Evolutionary conservation across 2,888 invertebrate species (phyloP).

Genomic region (Pammene aurita): DNA sequence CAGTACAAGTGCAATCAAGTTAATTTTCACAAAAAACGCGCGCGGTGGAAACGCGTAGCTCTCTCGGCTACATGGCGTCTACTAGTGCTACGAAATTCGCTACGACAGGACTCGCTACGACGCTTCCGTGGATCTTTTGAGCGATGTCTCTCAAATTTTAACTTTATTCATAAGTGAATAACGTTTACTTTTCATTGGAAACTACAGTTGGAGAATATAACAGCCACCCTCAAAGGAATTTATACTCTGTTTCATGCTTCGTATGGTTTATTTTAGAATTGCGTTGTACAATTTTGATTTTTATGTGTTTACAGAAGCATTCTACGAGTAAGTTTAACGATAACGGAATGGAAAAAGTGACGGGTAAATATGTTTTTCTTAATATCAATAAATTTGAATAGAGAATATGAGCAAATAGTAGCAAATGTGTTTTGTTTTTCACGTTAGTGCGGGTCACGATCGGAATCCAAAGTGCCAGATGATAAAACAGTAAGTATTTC

Average conservation of each 20-base stretch:
- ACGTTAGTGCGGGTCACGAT: background rate
- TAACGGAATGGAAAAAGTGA: constrained; percentile 25
- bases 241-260: background rate
- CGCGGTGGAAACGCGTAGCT: constrained; percentile 48
- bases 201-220: background rate
- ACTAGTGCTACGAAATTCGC: constrained; percentile 48
- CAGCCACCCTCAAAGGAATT: background rate
- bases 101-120: constrained; percentile 36
- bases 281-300: background rate
- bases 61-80: constrained; percentile 50
- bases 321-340: constrained; percentile 6
- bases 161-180: background rate
- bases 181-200: background rate
- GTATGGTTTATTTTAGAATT: constrained; percentile 3
- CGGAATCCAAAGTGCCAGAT: background rate
- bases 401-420: constrained; percentile 1
- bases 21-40: constrained; percentile 28
- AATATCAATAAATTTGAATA: constrained; percentile 32
- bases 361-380: constrained; percentile 29
- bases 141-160: background rate
- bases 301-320: constrained; percentile 24
- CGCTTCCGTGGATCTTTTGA: constrained; percentile 26
- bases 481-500: no score
- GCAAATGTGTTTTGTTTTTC: background rate
- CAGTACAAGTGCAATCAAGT: background rate